Evolutionary conservation across 2,797 vertebrate genomes (phyloP), one percentile per base, ranked within the genome.

Genomic region (Vireo griseus): DNA sequence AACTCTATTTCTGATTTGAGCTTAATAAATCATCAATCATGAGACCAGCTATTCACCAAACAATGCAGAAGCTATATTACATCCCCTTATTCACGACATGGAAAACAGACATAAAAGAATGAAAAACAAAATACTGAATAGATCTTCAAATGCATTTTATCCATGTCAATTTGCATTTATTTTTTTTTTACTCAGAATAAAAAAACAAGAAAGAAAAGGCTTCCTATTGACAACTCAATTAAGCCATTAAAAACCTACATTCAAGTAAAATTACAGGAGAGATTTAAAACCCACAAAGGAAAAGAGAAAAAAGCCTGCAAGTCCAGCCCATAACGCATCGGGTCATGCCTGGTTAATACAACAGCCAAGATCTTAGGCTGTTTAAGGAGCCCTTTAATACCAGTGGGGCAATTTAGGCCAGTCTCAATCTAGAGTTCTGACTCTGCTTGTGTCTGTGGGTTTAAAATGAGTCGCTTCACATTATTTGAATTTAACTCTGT

Each of bases 401-500:
- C 69, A 91, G 31, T 16, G 51, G 82, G 87, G 91, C 87, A 96
- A 91, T 95, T 95, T 94, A 94, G 96, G 66, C 95, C 89, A 94
- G 78, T 84, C 94, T 94, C 75, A 91, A 50, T 84, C 54, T 92
- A 57, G 93, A 95, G 79, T 95, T 96, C 92, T 96, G 91, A 94
- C 81, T 95, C 72, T 69, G 17, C 86, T 93, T 93, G 67, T 89
- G 91, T 74, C 87, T 97, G 92, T 94, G 95, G 95, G 92, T 96
- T 97, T 97, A 81, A 93, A 78, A 96, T 95, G 24, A 94, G 87
- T 93, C 5, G 40, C 85, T 94, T 94, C 78, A 54, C 51, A 44
- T 91, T 94, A 96, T 96, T 93, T 83, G 94, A 94, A 94, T 96
- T 97, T 97, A 88, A 94, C 66, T 63, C 93, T 97, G 97, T 91